Evolutionary conservation across 1,140 invertebrate species (phyloP).

Genomic region (Cheumatopsyche charites): DNA sequence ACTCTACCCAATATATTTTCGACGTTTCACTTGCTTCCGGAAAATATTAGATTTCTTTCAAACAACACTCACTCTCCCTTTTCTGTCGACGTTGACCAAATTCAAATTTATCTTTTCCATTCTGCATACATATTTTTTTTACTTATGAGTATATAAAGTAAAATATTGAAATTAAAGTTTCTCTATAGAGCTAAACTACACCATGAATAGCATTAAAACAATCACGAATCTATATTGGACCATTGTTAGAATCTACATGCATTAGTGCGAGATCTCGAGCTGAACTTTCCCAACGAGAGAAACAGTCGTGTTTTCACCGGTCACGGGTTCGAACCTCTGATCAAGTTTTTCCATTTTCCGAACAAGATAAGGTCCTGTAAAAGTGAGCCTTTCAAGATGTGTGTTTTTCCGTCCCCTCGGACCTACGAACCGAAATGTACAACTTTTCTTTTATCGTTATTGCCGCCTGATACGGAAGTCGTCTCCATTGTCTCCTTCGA

Average conservation of each 20-base stretch:
- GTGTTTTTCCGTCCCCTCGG: background rate
- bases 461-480: slow-evolving; percentile 32
- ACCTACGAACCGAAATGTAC: slow-evolving; percentile 11
- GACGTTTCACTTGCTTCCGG: too few relatives aligned
- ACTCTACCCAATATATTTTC: too few relatives aligned
- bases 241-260: too few relatives aligned
- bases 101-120: background rate
- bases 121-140: background rate
- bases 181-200: too few relatives aligned
- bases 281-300: background rate
- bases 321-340: slow-evolving; percentile 19
- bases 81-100: too few relatives aligned
- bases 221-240: too few relatives aligned
- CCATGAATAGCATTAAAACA: too few relatives aligned
- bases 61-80: too few relatives aligned
- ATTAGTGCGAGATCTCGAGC: background rate
- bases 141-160: too few relatives aligned
- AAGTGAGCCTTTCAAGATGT: slow-evolving; percentile 1
- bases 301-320: slow-evolving; percentile 20
- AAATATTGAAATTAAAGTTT: too few relatives aligned
- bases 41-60: too few relatives aligned
- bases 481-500: slow-evolving; percentile 38
- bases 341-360: slow-evolving; percentile 46
- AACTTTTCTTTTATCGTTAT: slow-evolving; percentile 47
- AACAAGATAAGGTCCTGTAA: slow-evolving; percentile 13